A percentile compares a stretch with the other conserved stretches of the same genome.
These are phyloP conservation scores for Zaprionus kolodkinae DNA, from an alignment of 1,140 invertebrate genomes.

Conservation along the genomic window DNA sequence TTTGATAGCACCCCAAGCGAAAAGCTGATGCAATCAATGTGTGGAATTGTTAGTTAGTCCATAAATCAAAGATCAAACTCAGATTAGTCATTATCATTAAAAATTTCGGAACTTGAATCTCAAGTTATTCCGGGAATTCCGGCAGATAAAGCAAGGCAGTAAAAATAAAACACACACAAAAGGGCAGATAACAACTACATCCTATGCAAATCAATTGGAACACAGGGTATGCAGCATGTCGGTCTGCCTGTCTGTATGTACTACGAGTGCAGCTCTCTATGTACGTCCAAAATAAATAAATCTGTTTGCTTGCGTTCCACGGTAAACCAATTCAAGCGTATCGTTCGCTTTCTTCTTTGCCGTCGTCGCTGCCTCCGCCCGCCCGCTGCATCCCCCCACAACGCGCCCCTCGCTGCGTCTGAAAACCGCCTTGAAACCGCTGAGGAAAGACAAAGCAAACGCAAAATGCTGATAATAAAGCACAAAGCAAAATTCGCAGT, in stretches of 20 bases:
- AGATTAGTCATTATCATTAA: neutral
- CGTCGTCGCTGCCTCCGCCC: neutral
- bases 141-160: slow-evolving; percentile 5
- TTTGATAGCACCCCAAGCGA: neutral
- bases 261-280: slow-evolving; percentile 14
- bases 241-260: slow-evolving; percentile 4
- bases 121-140: slow-evolving; percentile 1
- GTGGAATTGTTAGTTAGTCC: neutral
- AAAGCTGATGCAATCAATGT: neutral
- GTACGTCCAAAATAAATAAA: slow-evolving; percentile 53
- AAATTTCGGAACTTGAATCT: slow-evolving; percentile 1
- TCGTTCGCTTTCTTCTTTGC: slow-evolving; percentile 63
- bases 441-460: slow-evolving; percentile 40
- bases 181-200: neutral
- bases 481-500: slow-evolving; percentile 65
- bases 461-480: slow-evolving; percentile 72
- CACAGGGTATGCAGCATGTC: slow-evolving; percentile 47
- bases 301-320: slow-evolving; percentile 51
- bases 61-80: neutral
- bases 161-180: slow-evolving; percentile 3
- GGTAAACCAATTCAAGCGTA: slow-evolving; percentile 71
- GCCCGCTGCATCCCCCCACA: neutral
- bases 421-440: slow-evolving; percentile 19
- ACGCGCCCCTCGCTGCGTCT: neutral
- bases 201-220: neutral